Conservation (phyloP, 2,797 vertebrate species). For the Echiichthys vipera region DNA sequence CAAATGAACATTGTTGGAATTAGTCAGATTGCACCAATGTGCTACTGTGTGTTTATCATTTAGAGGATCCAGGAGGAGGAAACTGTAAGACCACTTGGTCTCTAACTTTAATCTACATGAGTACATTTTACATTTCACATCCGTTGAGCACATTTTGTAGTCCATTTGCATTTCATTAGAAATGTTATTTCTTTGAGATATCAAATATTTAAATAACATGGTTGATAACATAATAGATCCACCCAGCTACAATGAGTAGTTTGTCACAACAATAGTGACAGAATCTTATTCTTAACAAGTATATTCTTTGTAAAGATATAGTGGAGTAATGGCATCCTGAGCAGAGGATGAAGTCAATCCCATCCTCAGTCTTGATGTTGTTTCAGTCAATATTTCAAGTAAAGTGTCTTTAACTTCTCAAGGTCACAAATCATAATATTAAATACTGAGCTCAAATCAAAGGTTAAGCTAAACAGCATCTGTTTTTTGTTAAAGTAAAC, state of each 20-base stretch:
- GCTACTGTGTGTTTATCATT: neutral
- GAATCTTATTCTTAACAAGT: neutral
- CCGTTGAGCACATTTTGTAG: neutral
- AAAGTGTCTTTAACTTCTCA: too few species aligned
- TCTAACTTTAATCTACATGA: neutral
- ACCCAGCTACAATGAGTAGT: neutral
- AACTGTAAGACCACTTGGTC: neutral
- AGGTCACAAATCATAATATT: neutral
- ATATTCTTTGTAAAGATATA: too few species aligned
- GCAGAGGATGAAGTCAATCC: too few species aligned
- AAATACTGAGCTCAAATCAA: neutral
- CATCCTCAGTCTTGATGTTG: too few species aligned
- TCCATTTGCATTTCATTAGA: slow-evolving; percentile 14
- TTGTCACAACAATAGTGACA: neutral
- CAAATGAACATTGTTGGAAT: neutral
- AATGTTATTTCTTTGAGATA: neutral
- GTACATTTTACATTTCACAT: neutral
- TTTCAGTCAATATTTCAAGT: too few species aligned
- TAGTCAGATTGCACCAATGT: neutral
- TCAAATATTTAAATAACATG: neutral
- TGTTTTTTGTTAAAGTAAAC: too few species aligned
- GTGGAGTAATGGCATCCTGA: too few species aligned
- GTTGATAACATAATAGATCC: neutral
- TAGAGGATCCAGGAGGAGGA: neutral
- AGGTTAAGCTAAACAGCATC: neutral